phyloP scores from a whole-genome alignment of 2,888 invertebrate species.

The Pyrrhosoma nymphula region DNA sequence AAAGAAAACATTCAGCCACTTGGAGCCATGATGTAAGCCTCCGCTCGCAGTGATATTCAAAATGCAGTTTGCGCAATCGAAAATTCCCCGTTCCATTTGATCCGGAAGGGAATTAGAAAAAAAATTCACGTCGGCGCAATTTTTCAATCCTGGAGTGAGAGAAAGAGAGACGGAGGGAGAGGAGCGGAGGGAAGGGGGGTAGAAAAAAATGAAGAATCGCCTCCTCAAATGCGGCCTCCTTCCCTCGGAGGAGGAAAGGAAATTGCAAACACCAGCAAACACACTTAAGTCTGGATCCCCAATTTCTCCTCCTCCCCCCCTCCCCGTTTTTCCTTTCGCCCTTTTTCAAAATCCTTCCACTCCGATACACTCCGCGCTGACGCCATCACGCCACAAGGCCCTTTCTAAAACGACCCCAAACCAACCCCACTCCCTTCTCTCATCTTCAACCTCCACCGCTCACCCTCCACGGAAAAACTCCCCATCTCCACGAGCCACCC shows the following conservation, averaged over 20 bases:
- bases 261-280: slow-evolving; percentile 52
- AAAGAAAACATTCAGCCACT: background rate
- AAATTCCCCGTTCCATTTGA: slow-evolving; percentile 31
- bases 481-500: background rate
- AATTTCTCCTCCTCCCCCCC: slow-evolving; percentile 4
- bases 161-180: background rate
- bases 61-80: slow-evolving; percentile 41
- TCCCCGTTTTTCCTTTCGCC: background rate
- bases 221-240: background rate
- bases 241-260: background rate
- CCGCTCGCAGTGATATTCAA: background rate
- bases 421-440: background rate
- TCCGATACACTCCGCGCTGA: slow-evolving; percentile 60
- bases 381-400: slow-evolving; percentile 52
- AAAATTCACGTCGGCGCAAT: slow-evolving; percentile 6
- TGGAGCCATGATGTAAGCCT: background rate
- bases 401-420: slow-evolving; percentile 47
- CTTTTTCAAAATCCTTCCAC: slow-evolving; percentile 40
- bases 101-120: slow-evolving; percentile 34
- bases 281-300: slow-evolving; percentile 57
- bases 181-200: background rate
- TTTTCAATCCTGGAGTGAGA: slow-evolving; percentile 47
- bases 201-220: slow-evolving; percentile 16
- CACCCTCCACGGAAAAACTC: background rate
- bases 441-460: background rate